Conservation (phyloP, 2,888 invertebrate genomes). For the Caenorhabditis doughertyi region DNA sequence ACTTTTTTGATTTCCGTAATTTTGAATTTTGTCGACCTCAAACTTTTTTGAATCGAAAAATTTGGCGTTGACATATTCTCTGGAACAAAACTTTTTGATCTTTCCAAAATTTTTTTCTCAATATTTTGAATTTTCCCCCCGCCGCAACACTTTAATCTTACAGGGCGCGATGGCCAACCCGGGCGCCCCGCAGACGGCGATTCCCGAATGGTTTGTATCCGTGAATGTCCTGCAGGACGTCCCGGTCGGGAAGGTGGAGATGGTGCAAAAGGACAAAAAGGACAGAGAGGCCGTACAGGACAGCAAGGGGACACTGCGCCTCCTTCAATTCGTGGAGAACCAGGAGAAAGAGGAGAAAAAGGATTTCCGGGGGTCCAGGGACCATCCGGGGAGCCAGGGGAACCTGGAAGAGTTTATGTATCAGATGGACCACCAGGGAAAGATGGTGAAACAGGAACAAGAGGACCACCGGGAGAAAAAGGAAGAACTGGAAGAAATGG, state of each 20-base stretch:
- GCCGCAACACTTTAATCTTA: too few relatives aligned
- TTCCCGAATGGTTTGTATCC: constrained; percentile 54
- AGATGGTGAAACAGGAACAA: constrained; percentile 68
- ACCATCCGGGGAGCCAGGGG: constrained; percentile 64
- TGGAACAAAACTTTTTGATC: too few relatives aligned
- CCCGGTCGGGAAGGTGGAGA: constrained; percentile 65
- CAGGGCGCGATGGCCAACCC: constrained; percentile 59
- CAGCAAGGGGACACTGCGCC: constrained; percentile 64
- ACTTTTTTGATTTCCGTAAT: too few relatives aligned
- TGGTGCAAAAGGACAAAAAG: constrained; percentile 66
- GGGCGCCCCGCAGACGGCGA: constrained; percentile 71
- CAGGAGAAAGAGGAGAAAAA: constrained; percentile 65
- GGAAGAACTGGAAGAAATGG: constrained; percentile 65
- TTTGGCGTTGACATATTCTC: too few relatives aligned
- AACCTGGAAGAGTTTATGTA: constrained; percentile 66
- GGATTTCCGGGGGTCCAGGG: constrained; percentile 65
- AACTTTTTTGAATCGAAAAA: too few relatives aligned
- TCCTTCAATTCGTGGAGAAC: constrained; percentile 64
- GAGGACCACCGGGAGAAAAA: constrained; percentile 67
- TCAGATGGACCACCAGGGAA: constrained; percentile 71
- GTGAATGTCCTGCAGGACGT: constrained; percentile 69
- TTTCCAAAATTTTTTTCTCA: too few relatives aligned
- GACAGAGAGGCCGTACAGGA: constrained; percentile 61
- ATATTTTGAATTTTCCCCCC: too few relatives aligned
- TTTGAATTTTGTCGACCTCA: too few relatives aligned